Evolutionary conservation across 2,113 vertebrate species (phyloP).

Genomic region (Channa argus): DNA sequence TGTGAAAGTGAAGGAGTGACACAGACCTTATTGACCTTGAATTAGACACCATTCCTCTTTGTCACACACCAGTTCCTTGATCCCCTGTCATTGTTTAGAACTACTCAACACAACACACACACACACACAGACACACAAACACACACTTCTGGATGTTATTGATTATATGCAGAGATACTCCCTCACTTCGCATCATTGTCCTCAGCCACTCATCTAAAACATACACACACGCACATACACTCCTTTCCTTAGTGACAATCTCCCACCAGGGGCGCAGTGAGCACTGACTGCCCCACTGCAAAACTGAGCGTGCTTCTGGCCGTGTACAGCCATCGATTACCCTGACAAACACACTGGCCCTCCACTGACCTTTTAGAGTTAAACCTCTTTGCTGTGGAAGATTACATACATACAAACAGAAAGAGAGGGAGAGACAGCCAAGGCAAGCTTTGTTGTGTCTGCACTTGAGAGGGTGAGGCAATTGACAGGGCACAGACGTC

Average conservation of each 20-base stretch:
- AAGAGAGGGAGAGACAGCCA: conserved; percentile 6
- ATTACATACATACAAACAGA: conserved; percentile 33
- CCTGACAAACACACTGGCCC: conserved; percentile 78
- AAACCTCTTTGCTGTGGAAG: conserved; percentile 70
- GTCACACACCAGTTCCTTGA: conserved; percentile 84
- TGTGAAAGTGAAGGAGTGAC: conserved; percentile 52
- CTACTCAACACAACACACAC: conserved; percentile 17
- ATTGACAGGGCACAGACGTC: conserved; percentile 47
- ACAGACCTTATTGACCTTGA: conserved; percentile 81
- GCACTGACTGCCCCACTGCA: conserved; percentile 66
- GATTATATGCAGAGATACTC: conserved; percentile 89
- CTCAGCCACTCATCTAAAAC: conserved; percentile 26
- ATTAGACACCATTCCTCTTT: conserved; percentile 84
- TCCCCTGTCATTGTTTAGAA: conserved; percentile 82
- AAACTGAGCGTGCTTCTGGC: conserved; percentile 86
- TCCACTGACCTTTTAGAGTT: conserved; percentile 84
- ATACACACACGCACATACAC: conserved; percentile 26
- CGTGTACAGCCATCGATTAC: conserved; percentile 84
- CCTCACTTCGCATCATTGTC: conserved; percentile 72
- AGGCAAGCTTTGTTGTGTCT: conserved; percentile 42
- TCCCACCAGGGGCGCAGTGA: conserved; percentile 48
- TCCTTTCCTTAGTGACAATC: conserved; percentile 34
- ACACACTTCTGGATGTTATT: conserved; percentile 79
- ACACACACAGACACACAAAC: conserved; percentile 13
- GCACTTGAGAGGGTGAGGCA: conserved; percentile 26